Percentiles rank a stretch among this genome's conserved stretches.
phyloP scores from a whole-genome alignment of 2,888 invertebrate species.

The Pimpla rufipes region DNA sequence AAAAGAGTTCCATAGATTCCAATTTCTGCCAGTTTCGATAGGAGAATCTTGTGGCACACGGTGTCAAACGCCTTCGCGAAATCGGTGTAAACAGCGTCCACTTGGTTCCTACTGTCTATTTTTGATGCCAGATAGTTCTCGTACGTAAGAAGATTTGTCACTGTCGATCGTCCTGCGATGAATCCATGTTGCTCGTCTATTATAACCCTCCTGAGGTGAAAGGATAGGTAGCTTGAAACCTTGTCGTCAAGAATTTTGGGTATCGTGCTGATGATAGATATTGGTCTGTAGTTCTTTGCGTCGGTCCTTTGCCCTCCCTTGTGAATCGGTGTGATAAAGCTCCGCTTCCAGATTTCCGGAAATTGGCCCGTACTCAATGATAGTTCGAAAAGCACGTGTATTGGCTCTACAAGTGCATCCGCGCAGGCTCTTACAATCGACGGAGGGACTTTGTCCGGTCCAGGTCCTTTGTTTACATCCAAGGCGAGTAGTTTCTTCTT shows the following conservation, averaged over 20 bases:
- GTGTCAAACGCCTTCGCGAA: not conserved
- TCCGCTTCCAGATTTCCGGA: constrained; percentile 49
- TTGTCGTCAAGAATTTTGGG: constrained; percentile 4
- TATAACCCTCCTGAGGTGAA: not conserved
- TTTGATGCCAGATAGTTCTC: not conserved
- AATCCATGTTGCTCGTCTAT: constrained; percentile 10
- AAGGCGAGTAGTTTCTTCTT: too few species aligned
- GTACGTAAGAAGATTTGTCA: not conserved
- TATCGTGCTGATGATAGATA: constrained; percentile 38
- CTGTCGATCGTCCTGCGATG: not conserved
- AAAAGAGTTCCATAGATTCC: constrained; percentile 27
- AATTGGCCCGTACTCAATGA: constrained; percentile 39
- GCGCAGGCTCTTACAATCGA: constrained; percentile 48
- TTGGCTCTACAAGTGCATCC: constrained; percentile 25
- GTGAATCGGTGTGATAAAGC: constrained; percentile 52
- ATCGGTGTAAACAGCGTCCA: constrained; percentile 1
- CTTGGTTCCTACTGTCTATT: not conserved
- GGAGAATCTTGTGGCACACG: not conserved
- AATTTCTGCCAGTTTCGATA: not conserved
- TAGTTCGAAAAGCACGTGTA: constrained; percentile 39
- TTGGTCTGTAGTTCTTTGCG: constrained; percentile 59
- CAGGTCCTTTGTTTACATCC: constrained; percentile 32
- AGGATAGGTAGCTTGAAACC: not conserved
- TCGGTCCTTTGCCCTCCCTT: constrained; percentile 41
- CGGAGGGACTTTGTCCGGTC: constrained; percentile 65